Evolutionary conservation across 2,113 vertebrate genomes (phyloP), one percentile per base, ranked within the genome.

Genomic region (Perca fluviatilis): DNA sequence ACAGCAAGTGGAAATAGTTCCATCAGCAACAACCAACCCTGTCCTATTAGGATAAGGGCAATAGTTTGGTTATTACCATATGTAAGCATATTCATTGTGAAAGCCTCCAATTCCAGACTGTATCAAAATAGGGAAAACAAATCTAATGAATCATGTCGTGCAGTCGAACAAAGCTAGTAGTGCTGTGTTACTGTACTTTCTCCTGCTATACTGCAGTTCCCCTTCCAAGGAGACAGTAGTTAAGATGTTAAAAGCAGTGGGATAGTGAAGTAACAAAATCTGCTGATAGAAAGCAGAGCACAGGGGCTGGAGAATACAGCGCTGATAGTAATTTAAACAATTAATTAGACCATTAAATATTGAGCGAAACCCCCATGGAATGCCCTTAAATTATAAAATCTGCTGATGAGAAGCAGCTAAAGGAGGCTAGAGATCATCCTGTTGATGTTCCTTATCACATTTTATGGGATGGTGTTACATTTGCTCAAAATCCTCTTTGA

Each of bases 331-430:
- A 78, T 87, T 86, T 84, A 76, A 86, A 91, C 74, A 84, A 88
- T 92, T 83, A 88, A 92, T 88, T 74, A 77, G 69, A 84, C 6
- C 16, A 90, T 90, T 88, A 81, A 86, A 86, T 79, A 86, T 88
- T 84, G 43, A 89, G 67, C 46, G 72, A 85, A 83, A 64, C 46
- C 74, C 74, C 79, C n/a, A 65, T 23, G 62, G 80, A 86, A 70
- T 67, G 36, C 51, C 76, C 50, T 83, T 75, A 85, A 87, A 88
- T 91, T 82, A 86, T 82, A 25, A 83, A 88, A 90, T 71, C 21
- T 81, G 83, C 76, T 69, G 83, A 82, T 78, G 61, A 74, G 79
- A 57, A 57, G 74, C 74, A 56, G 71, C 76, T 83, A 9, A 23
- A 47, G 58, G 50, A 79, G 58, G 63, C 86, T 62, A 60, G 46